Percentiles rank a stretch among this genome's conserved stretches.
phyloP scores from a whole-genome alignment of 2,797 vertebrate species.

The Sebastes cheni region DNA sequence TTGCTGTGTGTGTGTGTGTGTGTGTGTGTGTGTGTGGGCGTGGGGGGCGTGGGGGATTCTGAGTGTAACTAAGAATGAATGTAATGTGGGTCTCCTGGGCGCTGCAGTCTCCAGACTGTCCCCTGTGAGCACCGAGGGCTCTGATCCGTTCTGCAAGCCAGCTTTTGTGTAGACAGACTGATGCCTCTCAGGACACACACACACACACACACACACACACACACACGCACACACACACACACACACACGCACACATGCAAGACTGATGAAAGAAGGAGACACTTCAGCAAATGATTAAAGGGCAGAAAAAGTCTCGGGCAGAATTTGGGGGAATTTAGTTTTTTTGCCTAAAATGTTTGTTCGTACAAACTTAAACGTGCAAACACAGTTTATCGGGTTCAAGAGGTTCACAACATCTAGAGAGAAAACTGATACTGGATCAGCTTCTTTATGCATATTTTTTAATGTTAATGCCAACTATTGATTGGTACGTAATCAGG shows the following conservation, averaged over 20 bases:
- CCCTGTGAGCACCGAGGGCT: constrained; percentile 36
- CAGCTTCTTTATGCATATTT: too few relatives aligned
- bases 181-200: constrained; percentile 31
- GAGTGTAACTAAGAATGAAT: constrained; percentile 21
- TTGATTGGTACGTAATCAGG: too few relatives aligned
- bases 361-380: not conserved
- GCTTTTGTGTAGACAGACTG: constrained; percentile 32
- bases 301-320: constrained; percentile 21
- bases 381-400: too few relatives aligned
- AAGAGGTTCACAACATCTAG: too few relatives aligned
- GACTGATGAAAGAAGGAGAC: constrained; percentile 76
- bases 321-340: not conserved
- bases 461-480: too few relatives aligned
- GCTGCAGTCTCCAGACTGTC: constrained; percentile 33
- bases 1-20: not conserved
- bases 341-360: not conserved
- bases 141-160: constrained; percentile 55
- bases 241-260: constrained; percentile 32
- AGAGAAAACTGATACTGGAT: too few relatives aligned
- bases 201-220: constrained; percentile 32
- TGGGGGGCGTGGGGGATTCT: not conserved
- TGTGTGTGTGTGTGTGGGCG: not conserved
- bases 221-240: not conserved
- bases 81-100: constrained; percentile 15
- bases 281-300: constrained; percentile 54